phyloP scores from a whole-genome alignment of 2,113 vertebrate species.

The Prolemur simus region DNA sequence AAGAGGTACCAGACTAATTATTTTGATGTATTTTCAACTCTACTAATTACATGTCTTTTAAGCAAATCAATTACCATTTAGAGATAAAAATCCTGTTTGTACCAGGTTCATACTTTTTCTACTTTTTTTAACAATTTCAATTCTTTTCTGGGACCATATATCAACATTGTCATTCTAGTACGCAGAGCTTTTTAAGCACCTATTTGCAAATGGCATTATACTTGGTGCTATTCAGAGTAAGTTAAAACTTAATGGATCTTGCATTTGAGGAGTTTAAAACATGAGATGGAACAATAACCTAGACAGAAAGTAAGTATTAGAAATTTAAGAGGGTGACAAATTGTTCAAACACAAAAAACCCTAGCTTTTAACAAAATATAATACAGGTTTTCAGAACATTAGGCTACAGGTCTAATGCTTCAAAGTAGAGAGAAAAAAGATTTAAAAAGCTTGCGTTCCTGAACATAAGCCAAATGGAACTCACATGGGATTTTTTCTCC shows the following conservation, averaged over 20 bases:
- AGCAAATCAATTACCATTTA: background rate
- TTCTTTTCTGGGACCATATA: background rate
- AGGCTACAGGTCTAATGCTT: background rate
- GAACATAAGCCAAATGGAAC: background rate
- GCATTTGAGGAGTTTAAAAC: slow-evolving; percentile 11
- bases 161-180: background rate
- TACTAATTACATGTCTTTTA: background rate
- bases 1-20: background rate
- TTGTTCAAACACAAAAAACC: background rate
- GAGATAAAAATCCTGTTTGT: background rate
- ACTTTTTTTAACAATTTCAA: background rate
- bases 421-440: background rate
- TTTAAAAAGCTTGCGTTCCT: slow-evolving; percentile 28
- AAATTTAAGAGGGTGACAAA: slow-evolving; percentile 12
- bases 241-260: slow-evolving; percentile 47
- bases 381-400: slow-evolving; percentile 38
- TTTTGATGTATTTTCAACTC: slow-evolving; percentile 19
- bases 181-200: background rate
- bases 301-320: slow-evolving; percentile 13
- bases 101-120: background rate
- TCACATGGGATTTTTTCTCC: background rate
- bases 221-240: background rate
- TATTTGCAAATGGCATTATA: slow-evolving; percentile 30
- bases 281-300: slow-evolving; percentile 29
- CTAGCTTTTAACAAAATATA: slow-evolving; percentile 23